Evolutionary conservation across 2,113 vertebrate genomes (phyloP).

Genomic region (Oreochromis tanganicae): DNA sequence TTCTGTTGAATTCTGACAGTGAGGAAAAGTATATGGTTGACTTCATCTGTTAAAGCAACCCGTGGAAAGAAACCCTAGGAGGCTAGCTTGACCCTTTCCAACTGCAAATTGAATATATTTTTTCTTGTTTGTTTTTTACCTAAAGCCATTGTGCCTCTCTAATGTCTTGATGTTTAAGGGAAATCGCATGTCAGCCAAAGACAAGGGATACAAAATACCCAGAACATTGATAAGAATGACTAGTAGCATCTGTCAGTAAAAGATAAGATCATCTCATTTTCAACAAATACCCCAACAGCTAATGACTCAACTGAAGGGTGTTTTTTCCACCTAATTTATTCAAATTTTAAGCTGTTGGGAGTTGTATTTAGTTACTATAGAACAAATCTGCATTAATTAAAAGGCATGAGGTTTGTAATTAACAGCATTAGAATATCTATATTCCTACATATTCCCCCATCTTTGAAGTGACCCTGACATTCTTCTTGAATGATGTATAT

Average conservation of each 20-base stretch:
- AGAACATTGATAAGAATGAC: constrained; percentile 3
- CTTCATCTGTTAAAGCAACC: constrained; percentile 40
- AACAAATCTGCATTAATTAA: neutral
- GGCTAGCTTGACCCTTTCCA: constrained; percentile 51
- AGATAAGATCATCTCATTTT: constrained; percentile 16
- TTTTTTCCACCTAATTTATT: neutral
- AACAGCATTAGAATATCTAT: neutral
- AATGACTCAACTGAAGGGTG: neutral
- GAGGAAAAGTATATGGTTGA: constrained; percentile 45
- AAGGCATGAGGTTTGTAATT: neutral
- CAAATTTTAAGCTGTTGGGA: neutral
- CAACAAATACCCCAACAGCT: neutral
- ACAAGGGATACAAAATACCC: neutral
- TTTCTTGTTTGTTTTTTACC: constrained; percentile 30
- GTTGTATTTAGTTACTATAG: neutral
- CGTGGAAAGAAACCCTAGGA: constrained; percentile 40
- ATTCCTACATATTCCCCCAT: neutral
- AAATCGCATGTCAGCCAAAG: constrained; percentile 2
- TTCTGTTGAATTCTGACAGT: constrained; percentile 53
- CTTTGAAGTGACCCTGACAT: constrained; percentile 11
- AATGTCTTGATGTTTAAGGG: constrained; percentile 12
- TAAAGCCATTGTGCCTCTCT: constrained; percentile 4
- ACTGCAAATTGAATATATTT: constrained; percentile 42
- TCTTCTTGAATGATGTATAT: neutral
- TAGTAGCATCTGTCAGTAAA: constrained; percentile 32